phyloP scores from a whole-genome alignment of 2,113 vertebrate genomes.

The Melanostigma gelatinosum region DNA sequence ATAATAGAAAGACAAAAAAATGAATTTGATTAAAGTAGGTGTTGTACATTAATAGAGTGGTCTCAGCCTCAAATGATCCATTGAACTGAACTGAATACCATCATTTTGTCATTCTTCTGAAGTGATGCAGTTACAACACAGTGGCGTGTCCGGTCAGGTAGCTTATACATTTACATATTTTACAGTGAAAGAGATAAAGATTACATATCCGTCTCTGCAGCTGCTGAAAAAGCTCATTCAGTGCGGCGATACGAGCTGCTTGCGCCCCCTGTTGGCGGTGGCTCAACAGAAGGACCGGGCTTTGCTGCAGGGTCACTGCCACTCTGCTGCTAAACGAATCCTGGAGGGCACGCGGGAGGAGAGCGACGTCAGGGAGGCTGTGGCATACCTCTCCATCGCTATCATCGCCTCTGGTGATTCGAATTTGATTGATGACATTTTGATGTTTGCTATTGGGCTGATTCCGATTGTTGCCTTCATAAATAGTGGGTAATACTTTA shows the following conservation, averaged over 20 bases:
- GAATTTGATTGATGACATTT: background rate
- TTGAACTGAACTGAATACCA: background rate
- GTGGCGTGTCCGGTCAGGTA: background rate
- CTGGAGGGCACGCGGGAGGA: constrained; percentile 76
- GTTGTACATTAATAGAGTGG: background rate
- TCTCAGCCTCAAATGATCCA: background rate
- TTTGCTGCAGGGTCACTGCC: constrained; percentile 87
- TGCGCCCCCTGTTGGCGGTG: constrained; percentile 87
- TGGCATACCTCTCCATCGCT: constrained; percentile 91
- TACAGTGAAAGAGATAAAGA: background rate
- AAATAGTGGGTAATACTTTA: background rate
- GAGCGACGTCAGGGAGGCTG: constrained; percentile 85
- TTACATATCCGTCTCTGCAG: constrained; percentile 68
- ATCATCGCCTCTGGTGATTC: constrained; percentile 90
- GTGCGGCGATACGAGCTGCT: constrained; percentile 88
- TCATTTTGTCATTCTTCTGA: background rate
- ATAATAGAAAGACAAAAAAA: background rate
- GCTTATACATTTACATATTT: background rate
- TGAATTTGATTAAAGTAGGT: background rate
- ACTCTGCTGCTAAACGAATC: constrained; percentile 84
- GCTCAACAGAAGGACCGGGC: constrained; percentile 83
- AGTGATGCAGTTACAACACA: background rate
- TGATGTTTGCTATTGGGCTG: constrained; percentile 18
- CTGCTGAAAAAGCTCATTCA: constrained; percentile 90
- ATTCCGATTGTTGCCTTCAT: constrained; percentile 3